Evolutionary conservation across 2,113 vertebrate species (phyloP).

Genomic region (Poeciliopsis turrubarensis): DNA sequence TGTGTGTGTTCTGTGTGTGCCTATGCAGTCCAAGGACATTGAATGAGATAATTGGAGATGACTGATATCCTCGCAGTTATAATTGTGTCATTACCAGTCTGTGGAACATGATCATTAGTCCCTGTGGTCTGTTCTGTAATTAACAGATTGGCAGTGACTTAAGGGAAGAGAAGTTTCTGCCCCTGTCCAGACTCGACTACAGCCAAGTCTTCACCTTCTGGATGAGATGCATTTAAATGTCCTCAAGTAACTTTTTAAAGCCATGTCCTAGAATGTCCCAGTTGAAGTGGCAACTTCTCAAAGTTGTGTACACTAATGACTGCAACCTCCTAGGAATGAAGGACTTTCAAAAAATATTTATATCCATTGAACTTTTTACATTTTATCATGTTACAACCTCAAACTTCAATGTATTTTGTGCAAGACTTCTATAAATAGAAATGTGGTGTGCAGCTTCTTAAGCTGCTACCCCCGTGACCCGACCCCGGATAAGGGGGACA

Average conservation of each 20-base stretch:
- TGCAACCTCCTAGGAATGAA: neutral
- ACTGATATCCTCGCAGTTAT: slow-evolving; percentile 59
- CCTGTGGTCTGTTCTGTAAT: slow-evolving; percentile 55
- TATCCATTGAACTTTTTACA: neutral
- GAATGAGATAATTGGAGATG: slow-evolving; percentile 62
- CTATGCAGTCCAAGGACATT: slow-evolving; percentile 60
- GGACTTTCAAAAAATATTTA: neutral
- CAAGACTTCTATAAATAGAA: neutral
- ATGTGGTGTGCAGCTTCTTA: too few species aligned
- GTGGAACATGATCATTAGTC: slow-evolving; percentile 70
- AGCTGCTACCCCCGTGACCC: too few species aligned
- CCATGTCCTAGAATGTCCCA: neutral
- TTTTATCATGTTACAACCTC: neutral
- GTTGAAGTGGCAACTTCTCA: neutral
- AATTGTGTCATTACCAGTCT: slow-evolving; percentile 69
- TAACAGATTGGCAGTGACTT: slow-evolving; percentile 44
- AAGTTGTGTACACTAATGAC: neutral
- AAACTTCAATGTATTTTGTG: neutral
- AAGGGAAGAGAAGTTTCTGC: slow-evolving; percentile 41
- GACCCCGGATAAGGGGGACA: too few species aligned
- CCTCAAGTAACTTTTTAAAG: slow-evolving; percentile 1
- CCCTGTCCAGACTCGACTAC: slow-evolving; percentile 7
- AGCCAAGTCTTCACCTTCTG: slow-evolving; percentile 20
- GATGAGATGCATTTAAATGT: slow-evolving; percentile 18
- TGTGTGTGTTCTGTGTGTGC: neutral